Conservation (phyloP, 2,113 vertebrate genomes). For the Lipotes vexillifer region DNA sequence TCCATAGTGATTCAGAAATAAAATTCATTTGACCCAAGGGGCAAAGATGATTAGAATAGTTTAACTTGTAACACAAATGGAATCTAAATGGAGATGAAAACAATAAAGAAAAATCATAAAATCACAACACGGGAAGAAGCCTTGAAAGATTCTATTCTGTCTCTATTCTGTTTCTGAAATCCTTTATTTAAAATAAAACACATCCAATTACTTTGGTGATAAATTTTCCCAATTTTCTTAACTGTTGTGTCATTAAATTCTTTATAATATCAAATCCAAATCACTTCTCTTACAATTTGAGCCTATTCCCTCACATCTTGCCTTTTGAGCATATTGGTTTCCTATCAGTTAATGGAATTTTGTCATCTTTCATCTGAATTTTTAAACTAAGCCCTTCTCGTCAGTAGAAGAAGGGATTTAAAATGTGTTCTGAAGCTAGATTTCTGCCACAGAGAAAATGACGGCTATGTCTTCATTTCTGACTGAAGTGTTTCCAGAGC, state of each 20-base stretch:
- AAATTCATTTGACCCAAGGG: not conserved
- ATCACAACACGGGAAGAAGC: not conserved
- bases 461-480: not conserved
- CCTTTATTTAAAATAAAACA: slow-evolving; percentile 28
- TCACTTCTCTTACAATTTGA: not conserved
- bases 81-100: slow-evolving; percentile 5
- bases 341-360: not conserved
- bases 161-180: not conserved
- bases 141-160: not conserved
- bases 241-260: slow-evolving; percentile 8
- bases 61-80: not conserved
- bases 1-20: not conserved
- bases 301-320: not conserved
- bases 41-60: not conserved
- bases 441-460: not conserved
- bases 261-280: slow-evolving; percentile 7
- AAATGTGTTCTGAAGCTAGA: not conserved
- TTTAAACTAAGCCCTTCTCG: not conserved
- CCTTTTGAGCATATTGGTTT: not conserved
- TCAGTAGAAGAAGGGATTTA: not conserved
- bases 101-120: not conserved
- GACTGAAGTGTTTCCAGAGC: slow-evolving; percentile 9
- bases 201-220: not conserved
- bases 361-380: slow-evolving; percentile 17
- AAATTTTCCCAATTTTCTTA: slow-evolving; percentile 1